Conservation (phyloP, 2,888 invertebrate genomes). For the Hipparchia semele region DNA sequence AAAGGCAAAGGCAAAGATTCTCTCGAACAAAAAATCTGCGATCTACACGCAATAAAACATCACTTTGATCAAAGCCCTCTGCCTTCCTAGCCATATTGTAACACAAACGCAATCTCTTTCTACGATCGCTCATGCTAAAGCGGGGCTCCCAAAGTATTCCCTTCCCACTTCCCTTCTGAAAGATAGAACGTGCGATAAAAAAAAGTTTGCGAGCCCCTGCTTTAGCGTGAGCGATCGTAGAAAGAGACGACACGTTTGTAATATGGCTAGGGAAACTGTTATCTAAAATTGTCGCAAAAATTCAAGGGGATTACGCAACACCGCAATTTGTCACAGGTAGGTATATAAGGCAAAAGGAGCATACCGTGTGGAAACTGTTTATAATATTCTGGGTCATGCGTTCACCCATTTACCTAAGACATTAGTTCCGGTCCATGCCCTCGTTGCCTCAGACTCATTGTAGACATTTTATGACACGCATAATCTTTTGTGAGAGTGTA, state of each 20-base stretch:
- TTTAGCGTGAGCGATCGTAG: too few relatives aligned
- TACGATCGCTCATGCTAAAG: too few relatives aligned
- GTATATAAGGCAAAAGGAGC: slow-evolving; percentile 8
- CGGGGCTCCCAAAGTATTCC: too few relatives aligned
- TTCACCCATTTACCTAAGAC: slow-evolving; percentile 32
- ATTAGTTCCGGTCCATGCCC: slow-evolving; percentile 35
- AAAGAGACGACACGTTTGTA: too few relatives aligned
- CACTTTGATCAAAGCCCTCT: too few relatives aligned
- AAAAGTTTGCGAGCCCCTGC: too few relatives aligned
- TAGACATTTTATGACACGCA: slow-evolving; percentile 13
- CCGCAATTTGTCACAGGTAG: slow-evolving; percentile 2
- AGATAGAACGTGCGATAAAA: too few relatives aligned
- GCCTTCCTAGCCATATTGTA: too few relatives aligned
- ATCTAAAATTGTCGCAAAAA: not conserved
- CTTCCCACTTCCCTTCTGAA: too few relatives aligned
- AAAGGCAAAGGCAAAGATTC: not conserved
- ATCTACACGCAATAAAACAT: not conserved
- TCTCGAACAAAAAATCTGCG: not conserved
- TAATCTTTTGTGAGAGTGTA: not conserved
- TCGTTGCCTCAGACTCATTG: slow-evolving; percentile 25
- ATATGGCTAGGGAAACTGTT: too few relatives aligned
- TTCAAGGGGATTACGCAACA: slow-evolving; percentile 9
- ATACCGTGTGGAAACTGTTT: slow-evolving; percentile 15
- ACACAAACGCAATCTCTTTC: too few relatives aligned
- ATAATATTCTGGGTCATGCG: slow-evolving; percentile 32